phyloP scores from a whole-genome alignment of 2,113 vertebrate species.

The Ardeotis arabs region DNA sequence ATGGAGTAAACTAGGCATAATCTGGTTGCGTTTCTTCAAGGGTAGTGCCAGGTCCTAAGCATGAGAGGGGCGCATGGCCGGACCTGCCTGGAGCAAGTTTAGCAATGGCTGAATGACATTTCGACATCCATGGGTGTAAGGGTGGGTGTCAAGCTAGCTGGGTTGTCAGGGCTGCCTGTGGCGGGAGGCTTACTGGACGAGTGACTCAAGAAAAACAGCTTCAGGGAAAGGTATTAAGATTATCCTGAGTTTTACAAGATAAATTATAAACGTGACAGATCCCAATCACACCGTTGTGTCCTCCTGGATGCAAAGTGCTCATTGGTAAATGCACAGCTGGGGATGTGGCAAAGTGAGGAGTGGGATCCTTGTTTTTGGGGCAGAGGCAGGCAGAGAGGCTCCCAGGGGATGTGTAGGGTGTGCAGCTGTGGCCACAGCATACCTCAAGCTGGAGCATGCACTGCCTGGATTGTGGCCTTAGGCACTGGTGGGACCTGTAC shows the following conservation, averaged over 20 bases:
- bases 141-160: neutral
- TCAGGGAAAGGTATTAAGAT: neutral
- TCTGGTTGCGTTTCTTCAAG: neutral
- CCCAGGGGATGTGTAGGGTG: fast-evolving
- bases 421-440: neutral
- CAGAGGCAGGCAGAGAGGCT: neutral
- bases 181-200: neutral
- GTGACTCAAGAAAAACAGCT: neutral
- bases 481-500: neutral
- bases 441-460: fast-evolving
- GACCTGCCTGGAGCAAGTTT: neutral
- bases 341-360: neutral
- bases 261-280: neutral
- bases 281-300: neutral
- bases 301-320: neutral
- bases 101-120: neutral
- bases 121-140: fast-evolving
- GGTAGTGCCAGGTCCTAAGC: neutral
- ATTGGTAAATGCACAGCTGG: neutral
- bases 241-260: neutral
- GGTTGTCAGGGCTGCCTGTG: neutral
- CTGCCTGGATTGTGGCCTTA: neutral
- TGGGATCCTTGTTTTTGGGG: neutral
- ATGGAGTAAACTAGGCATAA: neutral
- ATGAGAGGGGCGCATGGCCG: neutral